A percentile compares a stretch with the other conserved stretches of the same genome.
Evolutionary conservation across 2,113 vertebrate species (phyloP).

Genomic region (Phyllostomus discolor): DNA sequence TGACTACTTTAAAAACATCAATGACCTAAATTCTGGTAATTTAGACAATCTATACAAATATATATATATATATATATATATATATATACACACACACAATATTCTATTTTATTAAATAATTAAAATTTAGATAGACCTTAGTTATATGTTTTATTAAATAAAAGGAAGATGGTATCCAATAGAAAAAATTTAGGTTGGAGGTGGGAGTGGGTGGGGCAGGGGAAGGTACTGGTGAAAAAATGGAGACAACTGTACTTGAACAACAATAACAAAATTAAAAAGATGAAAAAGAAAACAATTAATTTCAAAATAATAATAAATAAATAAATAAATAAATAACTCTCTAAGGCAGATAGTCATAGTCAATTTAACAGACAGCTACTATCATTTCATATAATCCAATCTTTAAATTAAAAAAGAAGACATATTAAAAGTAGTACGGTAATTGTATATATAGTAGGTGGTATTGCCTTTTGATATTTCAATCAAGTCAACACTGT

Average conservation of each 20-base stretch:
- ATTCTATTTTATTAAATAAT: slow-evolving; percentile 20
- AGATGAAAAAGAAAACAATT: background rate
- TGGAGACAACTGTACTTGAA: too few relatives aligned
- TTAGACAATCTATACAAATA: slow-evolving; percentile 25
- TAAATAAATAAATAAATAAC: slow-evolving; percentile 50
- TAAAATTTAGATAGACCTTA: slow-evolving; percentile 32
- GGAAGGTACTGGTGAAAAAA: too few relatives aligned
- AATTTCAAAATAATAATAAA: slow-evolving; percentile 55
- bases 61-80: background rate
- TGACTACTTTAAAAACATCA: slow-evolving; percentile 12
- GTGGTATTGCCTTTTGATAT: slow-evolving; percentile 8
- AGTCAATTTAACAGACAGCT: slow-evolving; percentile 26
- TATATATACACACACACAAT: background rate
- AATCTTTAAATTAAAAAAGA: slow-evolving; percentile 44
- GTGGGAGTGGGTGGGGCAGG: too few relatives aligned
- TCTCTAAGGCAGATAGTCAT: background rate
- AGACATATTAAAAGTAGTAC: slow-evolving; percentile 42
- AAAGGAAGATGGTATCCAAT: background rate
- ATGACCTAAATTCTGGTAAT: slow-evolving; percentile 18
- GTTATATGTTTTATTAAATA: slow-evolving; percentile 41
- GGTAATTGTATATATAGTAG: slow-evolving; percentile 24
- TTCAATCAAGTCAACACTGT: slow-evolving; percentile 11
- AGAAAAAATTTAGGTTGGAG: background rate
- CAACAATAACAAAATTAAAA: too few relatives aligned
- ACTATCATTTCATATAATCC: slow-evolving; percentile 41